Evolutionary conservation across 2,797 vertebrate species (phyloP).

Genomic region (Perodicticus potto): DNA sequence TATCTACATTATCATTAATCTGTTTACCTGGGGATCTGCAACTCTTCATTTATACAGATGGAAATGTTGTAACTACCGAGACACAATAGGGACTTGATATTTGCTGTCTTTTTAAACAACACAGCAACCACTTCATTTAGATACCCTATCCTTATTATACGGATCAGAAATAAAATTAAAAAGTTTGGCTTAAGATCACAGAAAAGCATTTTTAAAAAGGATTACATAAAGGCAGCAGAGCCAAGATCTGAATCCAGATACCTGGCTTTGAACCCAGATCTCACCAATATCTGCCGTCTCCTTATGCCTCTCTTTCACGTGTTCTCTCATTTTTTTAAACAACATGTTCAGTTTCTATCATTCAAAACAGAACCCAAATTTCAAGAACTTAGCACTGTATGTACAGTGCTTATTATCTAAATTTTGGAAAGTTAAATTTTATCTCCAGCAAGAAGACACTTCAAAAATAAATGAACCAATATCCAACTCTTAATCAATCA

Average conservation of each 20-base stretch:
- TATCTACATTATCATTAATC: background rate
- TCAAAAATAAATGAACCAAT: constrained; percentile 51
- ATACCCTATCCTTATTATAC: background rate
- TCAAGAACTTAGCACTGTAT: background rate
- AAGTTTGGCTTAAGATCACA: background rate
- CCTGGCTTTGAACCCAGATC: background rate
- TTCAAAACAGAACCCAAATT: background rate
- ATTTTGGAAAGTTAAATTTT: constrained; percentile 63
- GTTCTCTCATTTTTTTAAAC: background rate
- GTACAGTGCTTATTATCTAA: background rate
- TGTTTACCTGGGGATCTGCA: background rate
- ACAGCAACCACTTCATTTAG: background rate
- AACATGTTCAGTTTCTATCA: background rate
- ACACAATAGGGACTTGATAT: background rate
- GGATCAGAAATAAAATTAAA: background rate
- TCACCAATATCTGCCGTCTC: background rate
- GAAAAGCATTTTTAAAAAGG: background rate
- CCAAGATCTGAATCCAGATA: background rate
- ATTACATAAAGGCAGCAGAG: background rate
- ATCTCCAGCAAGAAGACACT: constrained; percentile 23
- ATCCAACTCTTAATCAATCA: constrained; percentile 31
- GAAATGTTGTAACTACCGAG: background rate
- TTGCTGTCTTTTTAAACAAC: background rate
- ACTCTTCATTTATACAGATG: background rate
- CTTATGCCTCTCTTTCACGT: background rate